Evolutionary conservation across 1,140 invertebrate species (phyloP), one percentile per base, ranked within the genome.

Genomic region (Colletes gigas): DNA sequence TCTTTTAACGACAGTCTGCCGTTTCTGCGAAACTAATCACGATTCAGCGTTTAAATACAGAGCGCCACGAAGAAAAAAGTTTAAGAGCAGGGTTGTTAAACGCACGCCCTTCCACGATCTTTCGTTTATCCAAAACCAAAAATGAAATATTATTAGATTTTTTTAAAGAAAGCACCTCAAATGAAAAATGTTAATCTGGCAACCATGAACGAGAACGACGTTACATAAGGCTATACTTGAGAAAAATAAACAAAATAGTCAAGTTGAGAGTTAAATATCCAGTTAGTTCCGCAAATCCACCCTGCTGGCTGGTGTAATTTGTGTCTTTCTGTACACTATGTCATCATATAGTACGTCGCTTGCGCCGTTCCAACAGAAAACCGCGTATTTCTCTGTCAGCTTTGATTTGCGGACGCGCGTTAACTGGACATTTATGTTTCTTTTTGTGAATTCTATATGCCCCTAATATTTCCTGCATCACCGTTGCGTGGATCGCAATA

Each of bases 351-450:
- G 12, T 14, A 30, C 60, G 60, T 30, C 60, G 14, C 30, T 62
- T 39, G 14, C 21, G 60, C 30, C 21, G 5, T 21, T 6, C 3
- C 3, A 39, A 62, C 21, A 15, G 60, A 62, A 62, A 62, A 62
- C 21, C 60, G 60, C 60, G 21, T 62, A 62, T 62, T 62, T 62
- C 30, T 62, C 60, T 21, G 60, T 5, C 60, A 21, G 60, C 21
- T 39, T 62, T 39, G 60, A 62, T 62, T 62, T 62, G 60, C 60
- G 21, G 21, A 62, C 60, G 50, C 50, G 50, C 50, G 60, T 62
- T 62, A 39, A 62, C 60, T 15, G 21, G 12, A 15, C 60, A 12
- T 39, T 17, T n/a, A 6, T 55, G 4, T 55, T 39, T 39, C 30
- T 62, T 60, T 62, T 62, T 39, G 19, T 0, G 12, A 62, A 39